Base-by-base conservation (phyloP, 2,888 invertebrate genomes). In the Apodemia duryi region DNA sequence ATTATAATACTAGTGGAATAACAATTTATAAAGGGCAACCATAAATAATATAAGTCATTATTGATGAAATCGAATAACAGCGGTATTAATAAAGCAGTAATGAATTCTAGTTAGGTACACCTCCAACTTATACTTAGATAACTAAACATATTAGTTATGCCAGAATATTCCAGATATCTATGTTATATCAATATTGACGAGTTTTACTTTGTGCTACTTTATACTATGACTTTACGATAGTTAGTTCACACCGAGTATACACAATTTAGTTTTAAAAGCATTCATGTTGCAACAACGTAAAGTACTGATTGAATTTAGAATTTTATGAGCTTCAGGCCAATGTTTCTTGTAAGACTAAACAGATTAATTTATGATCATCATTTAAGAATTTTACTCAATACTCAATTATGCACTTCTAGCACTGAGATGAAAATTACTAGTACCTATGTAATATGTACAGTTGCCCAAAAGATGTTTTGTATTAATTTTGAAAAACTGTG, bases 271-370 rank as follows among this genome's bases (percentile, higher is more conserved):
- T 72, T 77, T 76, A 76, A 78, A 78, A 78, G 77, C 76, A 61
- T 70, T 68, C 74, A 72, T 81, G 76, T 74, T 64, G 79, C 77
- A 83, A 82, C 70, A 71, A 73, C 74, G 70, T 75, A 73, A 77
- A 82, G 74, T 74, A 76, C 76, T 79, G 76, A 84, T 82, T 81
- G 77, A 77, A 77, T 80, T 79, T 72, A 71, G 70, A 75, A 74
- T 75, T 83, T 83, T 80, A 84, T 73, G 81, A 79, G 70, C 71
- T 63, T 71, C 62, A 60, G 64, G 62, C 65, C 49, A 62, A 52
- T 70, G 71, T 66, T 66, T 65, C 71, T 74, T 70, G 75, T 71
- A 64, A 71, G 67, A 74, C 68, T 75, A 74, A 72, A 73, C 73
- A 73, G 68, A 75, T 70, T 74, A 75, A 74, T 77, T 78, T 78